A percentile compares a stretch with the other conserved stretches of the same genome.
These are phyloP conservation scores for Rapana venosa DNA, from an alignment of 2,888 invertebrate species.

Conservation along the genomic window DNA sequence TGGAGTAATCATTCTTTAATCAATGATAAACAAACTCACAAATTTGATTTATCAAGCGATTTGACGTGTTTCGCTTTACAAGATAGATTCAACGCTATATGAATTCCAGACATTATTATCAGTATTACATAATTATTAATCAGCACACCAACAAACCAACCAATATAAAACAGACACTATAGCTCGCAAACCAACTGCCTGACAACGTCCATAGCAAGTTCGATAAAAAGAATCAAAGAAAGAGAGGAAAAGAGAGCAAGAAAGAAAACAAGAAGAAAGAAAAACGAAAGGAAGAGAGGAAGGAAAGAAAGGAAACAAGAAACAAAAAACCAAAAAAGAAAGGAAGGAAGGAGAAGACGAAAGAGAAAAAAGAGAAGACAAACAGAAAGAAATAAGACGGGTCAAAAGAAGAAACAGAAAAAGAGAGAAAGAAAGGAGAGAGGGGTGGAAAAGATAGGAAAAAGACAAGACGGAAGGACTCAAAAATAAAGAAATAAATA, in stretches of 20 bases:
- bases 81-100: too few relatives aligned
- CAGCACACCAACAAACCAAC: background rate
- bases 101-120: too few relatives aligned
- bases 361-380: background rate
- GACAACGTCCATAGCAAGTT: background rate
- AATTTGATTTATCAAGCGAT: too few relatives aligned
- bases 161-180: background rate
- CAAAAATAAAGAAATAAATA: background rate
- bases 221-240: background rate
- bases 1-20: too few relatives aligned
- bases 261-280: background rate
- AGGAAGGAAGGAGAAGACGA: background rate
- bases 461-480: background rate
- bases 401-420: background rate
- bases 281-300: background rate
- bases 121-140: background rate
- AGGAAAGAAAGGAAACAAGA: background rate
- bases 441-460: background rate
- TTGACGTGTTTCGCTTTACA: too few relatives aligned
- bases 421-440: too few relatives aligned
- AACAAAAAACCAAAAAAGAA: background rate
- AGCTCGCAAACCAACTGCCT: background rate
- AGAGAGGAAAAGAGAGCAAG: background rate
- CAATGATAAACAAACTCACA: too few relatives aligned
- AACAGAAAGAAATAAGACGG: background rate